Conservation (phyloP, 1,140 invertebrate genomes). For the Pseudomyrmex sp. region DNA sequence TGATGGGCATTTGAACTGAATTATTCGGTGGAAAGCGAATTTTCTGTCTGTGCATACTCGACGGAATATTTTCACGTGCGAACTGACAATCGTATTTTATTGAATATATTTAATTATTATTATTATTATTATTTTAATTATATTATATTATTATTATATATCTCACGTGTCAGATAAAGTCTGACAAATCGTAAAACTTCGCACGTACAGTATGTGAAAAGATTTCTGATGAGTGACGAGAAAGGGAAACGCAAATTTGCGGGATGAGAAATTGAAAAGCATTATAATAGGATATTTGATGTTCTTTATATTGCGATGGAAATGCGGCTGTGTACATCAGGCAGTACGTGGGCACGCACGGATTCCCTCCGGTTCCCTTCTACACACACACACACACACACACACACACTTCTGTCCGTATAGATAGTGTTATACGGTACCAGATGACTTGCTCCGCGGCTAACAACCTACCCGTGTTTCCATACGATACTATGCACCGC, state of each 20-base stretch:
- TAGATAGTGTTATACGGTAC: conserved; percentile 22
- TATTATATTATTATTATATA: background rate
- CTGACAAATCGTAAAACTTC: conserved; percentile 8
- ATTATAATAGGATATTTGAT: conserved; percentile 36
- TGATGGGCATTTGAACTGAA: conserved; percentile 61
- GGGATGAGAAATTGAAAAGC: conserved; percentile 49
- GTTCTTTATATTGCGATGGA: conserved; percentile 27
- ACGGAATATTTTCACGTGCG: background rate
- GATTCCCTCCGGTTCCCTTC: too few species aligned
- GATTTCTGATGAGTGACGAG: background rate
- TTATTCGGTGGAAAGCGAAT: conserved; percentile 25
- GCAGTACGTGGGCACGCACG: conserved; percentile 10
- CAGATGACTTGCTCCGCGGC: conserved; percentile 39
- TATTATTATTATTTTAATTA: background rate
- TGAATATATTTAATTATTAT: background rate
- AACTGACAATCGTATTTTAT: too few species aligned
- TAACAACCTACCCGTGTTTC: conserved; percentile 41
- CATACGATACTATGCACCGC: conserved; percentile 4
- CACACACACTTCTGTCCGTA: background rate
- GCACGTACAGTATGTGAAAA: background rate
- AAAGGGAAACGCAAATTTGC: conserved; percentile 9
- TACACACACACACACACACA: background rate
- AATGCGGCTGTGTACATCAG: conserved; percentile 25
- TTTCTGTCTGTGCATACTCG: background rate
- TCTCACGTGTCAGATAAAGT: background rate